A percentile compares a stretch with the other conserved stretches of the same genome.
phyloP scores from a whole-genome alignment of 2,888 invertebrate species.

The Lycaena phlaeas region DNA sequence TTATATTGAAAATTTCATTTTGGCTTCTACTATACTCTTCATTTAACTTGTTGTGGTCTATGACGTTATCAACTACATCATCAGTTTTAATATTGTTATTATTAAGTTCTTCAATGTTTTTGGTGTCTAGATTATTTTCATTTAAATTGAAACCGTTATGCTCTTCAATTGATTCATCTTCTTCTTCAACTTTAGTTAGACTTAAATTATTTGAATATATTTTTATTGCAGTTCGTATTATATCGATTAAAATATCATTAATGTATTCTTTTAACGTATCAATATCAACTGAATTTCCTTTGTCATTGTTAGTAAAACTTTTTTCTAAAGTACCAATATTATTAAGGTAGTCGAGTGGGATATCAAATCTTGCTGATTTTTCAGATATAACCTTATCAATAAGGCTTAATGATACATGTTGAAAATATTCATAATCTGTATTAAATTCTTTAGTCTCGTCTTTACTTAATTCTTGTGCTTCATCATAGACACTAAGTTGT shows the following conservation, averaged over 20 bases:
- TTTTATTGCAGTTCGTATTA: not conserved
- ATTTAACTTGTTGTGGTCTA: not conserved
- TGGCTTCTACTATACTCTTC: not conserved
- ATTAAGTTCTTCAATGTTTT: not conserved
- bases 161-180: not conserved
- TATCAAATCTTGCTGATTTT: too few species aligned
- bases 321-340: too few species aligned
- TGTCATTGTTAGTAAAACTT: too few species aligned
- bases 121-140: too few species aligned
- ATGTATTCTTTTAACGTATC: not conserved
- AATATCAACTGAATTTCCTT: too few species aligned
- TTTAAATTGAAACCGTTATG: too few species aligned
- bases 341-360: too few species aligned
- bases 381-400: too few species aligned
- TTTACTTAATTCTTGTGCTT: not conserved
- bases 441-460: not conserved
- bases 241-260: not conserved
- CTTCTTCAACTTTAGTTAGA: not conserved
- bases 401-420: too few species aligned
- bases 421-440: too few species aligned
- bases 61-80: not conserved
- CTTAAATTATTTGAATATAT: not conserved
- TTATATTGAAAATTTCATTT: not conserved
- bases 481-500: not conserved
- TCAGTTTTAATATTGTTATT: not conserved